phyloP scores from a whole-genome alignment of 2,113 vertebrate species.

The Leptobrachium ailaonicum region DNA sequence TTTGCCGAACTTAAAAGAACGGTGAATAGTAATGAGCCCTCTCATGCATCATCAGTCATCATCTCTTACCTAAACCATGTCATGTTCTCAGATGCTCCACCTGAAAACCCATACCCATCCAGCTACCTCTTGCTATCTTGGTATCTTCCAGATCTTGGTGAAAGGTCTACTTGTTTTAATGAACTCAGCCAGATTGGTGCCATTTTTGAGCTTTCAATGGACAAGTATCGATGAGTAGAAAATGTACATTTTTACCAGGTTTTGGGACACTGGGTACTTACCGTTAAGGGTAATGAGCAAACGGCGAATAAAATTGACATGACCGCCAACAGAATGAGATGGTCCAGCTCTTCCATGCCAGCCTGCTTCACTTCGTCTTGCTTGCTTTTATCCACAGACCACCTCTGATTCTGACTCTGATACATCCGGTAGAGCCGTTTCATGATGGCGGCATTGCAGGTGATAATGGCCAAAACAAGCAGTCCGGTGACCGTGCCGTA shows the following conservation, averaged over 20 bases:
- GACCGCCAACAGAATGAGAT: constrained; percentile 71
- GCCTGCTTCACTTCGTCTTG: neutral
- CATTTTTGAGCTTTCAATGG: no score
- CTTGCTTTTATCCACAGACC: neutral
- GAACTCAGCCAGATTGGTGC: no score
- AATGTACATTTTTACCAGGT: neutral
- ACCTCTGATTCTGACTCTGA: constrained; percentile 52
- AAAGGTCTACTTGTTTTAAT: no score
- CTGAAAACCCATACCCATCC: no score
- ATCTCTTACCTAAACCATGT: no score
- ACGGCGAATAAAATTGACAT: constrained; percentile 73
- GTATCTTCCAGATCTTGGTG: no score
- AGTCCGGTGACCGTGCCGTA: constrained; percentile 71
- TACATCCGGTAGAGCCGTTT: constrained; percentile 71
- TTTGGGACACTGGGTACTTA: constrained; percentile 59
- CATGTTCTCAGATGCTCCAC: no score
- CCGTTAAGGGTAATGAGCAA: constrained; percentile 74
- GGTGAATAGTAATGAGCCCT: no score
- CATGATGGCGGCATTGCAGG: constrained; percentile 74
- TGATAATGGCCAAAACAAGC: constrained; percentile 64
- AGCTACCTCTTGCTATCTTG: no score
- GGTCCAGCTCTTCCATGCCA: constrained; percentile 67
- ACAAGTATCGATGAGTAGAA: no score
- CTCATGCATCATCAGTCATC: no score
- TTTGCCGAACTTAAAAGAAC: no score